These are phyloP conservation scores for Parnassius apollo DNA, from an alignment of 2,888 invertebrate species.

Conservation along the genomic window DNA sequence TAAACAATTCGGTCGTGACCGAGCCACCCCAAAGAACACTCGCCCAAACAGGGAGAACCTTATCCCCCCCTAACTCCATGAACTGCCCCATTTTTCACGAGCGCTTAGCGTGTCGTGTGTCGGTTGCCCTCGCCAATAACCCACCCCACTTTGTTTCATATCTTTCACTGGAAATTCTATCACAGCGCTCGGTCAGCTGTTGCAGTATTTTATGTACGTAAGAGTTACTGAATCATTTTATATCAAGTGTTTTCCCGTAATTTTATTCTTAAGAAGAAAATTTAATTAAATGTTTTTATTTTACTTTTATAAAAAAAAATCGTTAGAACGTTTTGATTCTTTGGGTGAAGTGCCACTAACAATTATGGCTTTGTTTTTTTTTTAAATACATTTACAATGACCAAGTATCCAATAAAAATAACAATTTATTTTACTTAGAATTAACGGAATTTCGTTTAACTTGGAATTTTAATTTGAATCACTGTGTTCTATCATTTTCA, in stretches of 20 bases:
- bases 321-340: not conserved
- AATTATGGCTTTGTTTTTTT: slow-evolving; percentile 1
- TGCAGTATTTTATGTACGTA: slow-evolving; percentile 35
- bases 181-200: slow-evolving; percentile 64
- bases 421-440: too few relatives aligned
- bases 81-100: slow-evolving; percentile 65
- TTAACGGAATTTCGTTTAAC: too few relatives aligned
- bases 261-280: too few relatives aligned
- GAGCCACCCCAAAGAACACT: slow-evolving; percentile 27
- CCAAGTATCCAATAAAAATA: too few relatives aligned
- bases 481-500: too few relatives aligned
- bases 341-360: too few relatives aligned
- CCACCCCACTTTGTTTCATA: slow-evolving; percentile 52
- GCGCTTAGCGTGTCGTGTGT: slow-evolving; percentile 53
- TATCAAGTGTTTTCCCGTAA: too few relatives aligned
- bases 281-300: too few relatives aligned
- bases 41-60: slow-evolving; percentile 26
- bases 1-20: slow-evolving; percentile 62
- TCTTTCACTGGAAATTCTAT: slow-evolving; percentile 53
- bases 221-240: too few relatives aligned
- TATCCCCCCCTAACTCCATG: slow-evolving; percentile 37
- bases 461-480: too few relatives aligned
- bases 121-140: slow-evolving; percentile 42
- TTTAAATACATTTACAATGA: too few relatives aligned
- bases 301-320: not conserved